These are phyloP conservation scores for Oryzias sinensis DNA, from an alignment of 2,797 vertebrate species.

Conservation along the genomic window DNA sequence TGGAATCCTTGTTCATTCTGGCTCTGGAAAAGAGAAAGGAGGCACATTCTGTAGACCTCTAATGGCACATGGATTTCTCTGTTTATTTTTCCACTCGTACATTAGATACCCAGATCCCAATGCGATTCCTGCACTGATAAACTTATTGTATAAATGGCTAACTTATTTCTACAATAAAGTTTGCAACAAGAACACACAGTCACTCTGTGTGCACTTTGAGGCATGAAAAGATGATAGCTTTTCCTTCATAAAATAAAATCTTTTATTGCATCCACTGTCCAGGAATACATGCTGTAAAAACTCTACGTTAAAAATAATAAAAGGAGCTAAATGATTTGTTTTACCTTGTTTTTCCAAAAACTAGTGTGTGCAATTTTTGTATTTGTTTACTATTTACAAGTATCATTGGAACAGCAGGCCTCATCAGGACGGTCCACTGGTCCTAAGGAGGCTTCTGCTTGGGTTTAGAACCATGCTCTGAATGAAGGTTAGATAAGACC, in stretches of 20 bases:
- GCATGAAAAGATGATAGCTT: neutral
- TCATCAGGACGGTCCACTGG: no score
- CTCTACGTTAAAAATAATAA: no score
- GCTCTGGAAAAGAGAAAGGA: conserved; percentile 1
- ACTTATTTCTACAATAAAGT: conserved; percentile 48
- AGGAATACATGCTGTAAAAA: neutral
- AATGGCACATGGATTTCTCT: conserved; percentile 2
- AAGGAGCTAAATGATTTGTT: no score
- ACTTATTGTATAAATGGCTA: conserved; percentile 26
- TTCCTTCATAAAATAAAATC: neutral
- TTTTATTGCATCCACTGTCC: neutral
- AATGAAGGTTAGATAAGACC: no score
- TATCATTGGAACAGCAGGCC: no score
- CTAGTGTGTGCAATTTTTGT: no score
- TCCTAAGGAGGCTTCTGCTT: no score
- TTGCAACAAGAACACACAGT: conserved; percentile 3
- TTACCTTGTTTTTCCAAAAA: no score
- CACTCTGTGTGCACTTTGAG: neutral
- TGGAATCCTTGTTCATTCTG: conserved; percentile 23
- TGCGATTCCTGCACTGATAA: conserved; percentile 37
- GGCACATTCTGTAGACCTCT: conserved; percentile 2
- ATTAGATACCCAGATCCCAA: conserved; percentile 9
- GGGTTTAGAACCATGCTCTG: no score
- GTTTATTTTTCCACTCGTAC: conserved; percentile 18
- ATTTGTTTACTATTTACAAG: no score